These are phyloP conservation scores for Pangasianodon hypophthalmus DNA, from an alignment of 2,113 vertebrate genomes.

Conservation along the genomic window DNA sequence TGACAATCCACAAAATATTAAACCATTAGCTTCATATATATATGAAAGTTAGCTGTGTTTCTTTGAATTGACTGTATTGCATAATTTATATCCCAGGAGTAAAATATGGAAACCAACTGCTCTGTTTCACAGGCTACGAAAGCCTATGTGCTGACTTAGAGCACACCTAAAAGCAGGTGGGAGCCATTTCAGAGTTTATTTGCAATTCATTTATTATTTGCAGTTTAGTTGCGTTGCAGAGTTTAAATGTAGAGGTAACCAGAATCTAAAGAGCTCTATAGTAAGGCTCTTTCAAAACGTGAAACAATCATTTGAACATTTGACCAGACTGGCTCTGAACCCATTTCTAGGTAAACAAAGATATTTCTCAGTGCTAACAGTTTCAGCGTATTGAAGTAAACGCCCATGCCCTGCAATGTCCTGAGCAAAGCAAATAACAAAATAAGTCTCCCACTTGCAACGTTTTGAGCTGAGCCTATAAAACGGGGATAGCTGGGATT, in stretches of 20 bases:
- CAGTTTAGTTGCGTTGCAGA: background rate
- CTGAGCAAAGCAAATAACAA: slow-evolving; percentile 33
- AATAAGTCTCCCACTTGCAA: slow-evolving; percentile 28
- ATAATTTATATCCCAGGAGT: slow-evolving; percentile 25
- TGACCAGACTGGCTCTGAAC: background rate
- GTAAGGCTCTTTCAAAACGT: background rate
- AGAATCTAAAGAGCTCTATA: background rate
- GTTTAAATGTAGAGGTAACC: background rate
- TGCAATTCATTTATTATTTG: slow-evolving; percentile 4
- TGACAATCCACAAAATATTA: too few relatives aligned
- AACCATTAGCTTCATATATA: background rate
- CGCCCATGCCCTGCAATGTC: background rate
- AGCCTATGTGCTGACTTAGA: background rate
- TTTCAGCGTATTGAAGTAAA: slow-evolving; percentile 6
- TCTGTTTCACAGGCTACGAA: background rate
- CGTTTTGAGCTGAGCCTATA: slow-evolving; percentile 44
- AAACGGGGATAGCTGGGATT: slow-evolving; percentile 47
- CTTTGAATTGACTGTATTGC: background rate
- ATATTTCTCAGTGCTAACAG: background rate
- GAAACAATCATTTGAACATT: background rate
- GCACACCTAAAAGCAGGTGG: slow-evolving; percentile 2
- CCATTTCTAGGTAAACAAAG: background rate
- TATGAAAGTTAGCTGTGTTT: background rate
- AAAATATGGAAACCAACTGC: background rate
- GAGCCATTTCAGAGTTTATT: slow-evolving; percentile 1